phyloP scores from a whole-genome alignment of 2,888 invertebrate species.

The Saturnia pavonia region DNA sequence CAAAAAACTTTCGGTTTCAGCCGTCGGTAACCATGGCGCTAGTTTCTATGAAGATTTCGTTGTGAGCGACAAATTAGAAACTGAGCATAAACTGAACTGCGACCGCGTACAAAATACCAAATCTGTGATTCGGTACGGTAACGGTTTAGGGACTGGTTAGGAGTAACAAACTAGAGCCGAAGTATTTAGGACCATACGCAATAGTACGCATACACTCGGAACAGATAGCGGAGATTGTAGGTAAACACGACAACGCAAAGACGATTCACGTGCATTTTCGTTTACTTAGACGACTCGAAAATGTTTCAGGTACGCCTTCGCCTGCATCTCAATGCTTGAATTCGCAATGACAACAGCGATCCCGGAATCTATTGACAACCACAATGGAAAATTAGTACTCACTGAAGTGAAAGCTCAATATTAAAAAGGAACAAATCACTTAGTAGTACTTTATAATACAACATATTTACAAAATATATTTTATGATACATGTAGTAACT shows the following conservation, averaged over 20 bases:
- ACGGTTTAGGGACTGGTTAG: slow-evolving; percentile 29
- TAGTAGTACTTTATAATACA: slow-evolving; percentile 28
- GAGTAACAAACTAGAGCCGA: slow-evolving; percentile 29
- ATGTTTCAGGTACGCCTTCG: no score
- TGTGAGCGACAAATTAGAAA: slow-evolving; percentile 25
- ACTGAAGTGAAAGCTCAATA: not conserved
- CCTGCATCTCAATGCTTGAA: no score
- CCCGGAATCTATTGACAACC: not conserved
- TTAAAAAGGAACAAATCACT: slow-evolving; percentile 24
- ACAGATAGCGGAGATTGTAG: slow-evolving; percentile 37
- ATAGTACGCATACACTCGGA: slow-evolving; percentile 36
- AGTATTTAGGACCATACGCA: slow-evolving; percentile 32
- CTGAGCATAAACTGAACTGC: no score
- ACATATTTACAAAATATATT: slow-evolving; percentile 26
- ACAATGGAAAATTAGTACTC: not conserved
- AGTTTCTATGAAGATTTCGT: no score
- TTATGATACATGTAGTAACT: slow-evolving; percentile 28
- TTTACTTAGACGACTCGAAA: no score
- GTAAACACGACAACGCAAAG: slow-evolving; percentile 22
- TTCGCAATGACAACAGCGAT: not conserved
- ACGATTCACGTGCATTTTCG: not conserved
- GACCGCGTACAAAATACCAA: no score
- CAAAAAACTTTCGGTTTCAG: no score
- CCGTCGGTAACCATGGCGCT: no score
- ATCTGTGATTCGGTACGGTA: slow-evolving; percentile 24